Evolutionary conservation across 2,113 vertebrate genomes (phyloP).

Genomic region (Propithecus coquereli): DNA sequence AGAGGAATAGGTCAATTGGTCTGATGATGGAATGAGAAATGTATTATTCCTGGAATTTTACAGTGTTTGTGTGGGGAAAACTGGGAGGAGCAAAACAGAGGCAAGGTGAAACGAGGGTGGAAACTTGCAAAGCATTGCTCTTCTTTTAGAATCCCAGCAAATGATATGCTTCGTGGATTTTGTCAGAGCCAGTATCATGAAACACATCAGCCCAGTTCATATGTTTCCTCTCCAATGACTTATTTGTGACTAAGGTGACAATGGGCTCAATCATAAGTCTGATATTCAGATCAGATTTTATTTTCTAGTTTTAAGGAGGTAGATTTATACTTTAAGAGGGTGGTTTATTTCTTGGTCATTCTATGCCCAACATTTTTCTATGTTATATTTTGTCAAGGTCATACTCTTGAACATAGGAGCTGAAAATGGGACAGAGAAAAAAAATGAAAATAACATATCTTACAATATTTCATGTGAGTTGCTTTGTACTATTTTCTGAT

Average conservation of each 20-base stretch:
- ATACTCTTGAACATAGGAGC: neutral
- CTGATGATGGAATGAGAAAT: neutral
- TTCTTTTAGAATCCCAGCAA: neutral
- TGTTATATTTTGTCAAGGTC: neutral
- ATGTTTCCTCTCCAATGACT: neutral
- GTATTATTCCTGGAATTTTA: neutral
- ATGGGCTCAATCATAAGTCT: neutral
- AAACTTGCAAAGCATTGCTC: neutral
- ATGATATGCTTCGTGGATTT: neutral
- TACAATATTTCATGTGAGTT: neutral
- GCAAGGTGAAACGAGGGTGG: neutral
- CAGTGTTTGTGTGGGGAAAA: neutral
- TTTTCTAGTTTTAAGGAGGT: neutral
- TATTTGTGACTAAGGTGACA: slow-evolving; percentile 8
- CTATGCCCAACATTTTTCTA: neutral
- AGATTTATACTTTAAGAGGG: neutral
- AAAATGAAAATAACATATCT: neutral
- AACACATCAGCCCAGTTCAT: neutral
- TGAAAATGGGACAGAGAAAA: neutral
- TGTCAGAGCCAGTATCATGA: neutral
- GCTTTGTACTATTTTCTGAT: slow-evolving; percentile 30
- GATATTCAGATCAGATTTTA: neutral
- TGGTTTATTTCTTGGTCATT: neutral
- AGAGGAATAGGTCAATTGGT: neutral
- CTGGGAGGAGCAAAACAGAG: neutral